Evolutionary conservation across 2,888 invertebrate genomes (phyloP).

Genomic region (Spisula solida): DNA sequence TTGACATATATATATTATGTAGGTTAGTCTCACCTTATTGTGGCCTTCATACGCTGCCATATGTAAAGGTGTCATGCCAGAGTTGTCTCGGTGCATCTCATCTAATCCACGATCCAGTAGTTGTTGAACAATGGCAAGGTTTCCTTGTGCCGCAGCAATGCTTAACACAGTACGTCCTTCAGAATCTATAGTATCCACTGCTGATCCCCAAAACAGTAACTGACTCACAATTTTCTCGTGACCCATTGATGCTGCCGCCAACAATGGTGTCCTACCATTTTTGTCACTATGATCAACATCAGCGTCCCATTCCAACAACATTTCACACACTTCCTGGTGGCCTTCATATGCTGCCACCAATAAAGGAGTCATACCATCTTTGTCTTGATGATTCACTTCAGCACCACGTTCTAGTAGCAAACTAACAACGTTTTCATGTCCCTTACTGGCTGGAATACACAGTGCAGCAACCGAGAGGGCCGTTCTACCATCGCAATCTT

Average conservation of each 20-base stretch:
- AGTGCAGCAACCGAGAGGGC: slow-evolving; percentile 91
- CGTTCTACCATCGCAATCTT: slow-evolving; percentile 96
- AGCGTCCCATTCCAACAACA: slow-evolving; percentile 96
- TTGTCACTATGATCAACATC: slow-evolving; percentile 95
- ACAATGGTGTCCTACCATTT: slow-evolving; percentile 84
- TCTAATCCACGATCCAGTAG: slow-evolving; percentile 91
- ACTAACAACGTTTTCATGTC: slow-evolving; percentile 86
- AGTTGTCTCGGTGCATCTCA: slow-evolving; percentile 94
- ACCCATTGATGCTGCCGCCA: slow-evolving; percentile 94
- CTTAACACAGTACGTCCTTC: slow-evolving; percentile 95
- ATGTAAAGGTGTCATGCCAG: slow-evolving; percentile 98
- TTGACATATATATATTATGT: neutral
- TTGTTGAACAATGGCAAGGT: slow-evolving; percentile 95
- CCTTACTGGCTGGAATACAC: slow-evolving; percentile 88
- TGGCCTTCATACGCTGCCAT: slow-evolving; percentile 98
- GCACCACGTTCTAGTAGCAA: slow-evolving; percentile 85
- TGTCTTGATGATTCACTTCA: slow-evolving; percentile 86
- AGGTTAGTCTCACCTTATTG: slow-evolving; percentile 91
- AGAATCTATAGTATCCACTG: slow-evolving; percentile 97
- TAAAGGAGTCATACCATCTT: slow-evolving; percentile 87
- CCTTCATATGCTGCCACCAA: slow-evolving; percentile 87
- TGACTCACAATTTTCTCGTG: slow-evolving; percentile 95
- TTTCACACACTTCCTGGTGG: slow-evolving; percentile 91
- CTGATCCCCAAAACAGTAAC: slow-evolving; percentile 97
- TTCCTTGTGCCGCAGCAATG: slow-evolving; percentile 87